phyloP scores from a whole-genome alignment of 2,113 vertebrate genomes.

The Halcyon malimbica region DNA sequence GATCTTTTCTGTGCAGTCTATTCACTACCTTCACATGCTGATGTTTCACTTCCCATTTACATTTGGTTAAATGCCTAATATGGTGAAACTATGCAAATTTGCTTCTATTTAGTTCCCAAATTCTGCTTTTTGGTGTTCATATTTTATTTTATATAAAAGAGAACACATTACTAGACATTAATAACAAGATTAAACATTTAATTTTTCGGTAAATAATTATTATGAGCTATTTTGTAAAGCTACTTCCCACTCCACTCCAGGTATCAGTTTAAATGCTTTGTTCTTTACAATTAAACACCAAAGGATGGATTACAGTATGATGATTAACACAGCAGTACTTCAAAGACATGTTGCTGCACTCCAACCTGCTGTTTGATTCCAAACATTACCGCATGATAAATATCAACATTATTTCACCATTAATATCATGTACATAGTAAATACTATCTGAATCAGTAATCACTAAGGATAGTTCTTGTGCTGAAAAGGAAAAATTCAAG shows the following conservation, averaged over 20 bases:
- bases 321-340: neutral
- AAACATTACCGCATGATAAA: neutral
- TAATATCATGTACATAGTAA: neutral
- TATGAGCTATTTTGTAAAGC: neutral
- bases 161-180: neutral
- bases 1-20: neutral
- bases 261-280: neutral
- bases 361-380: neutral
- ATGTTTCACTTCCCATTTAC: constrained; percentile 2
- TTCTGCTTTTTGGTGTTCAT: neutral
- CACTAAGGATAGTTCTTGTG: neutral
- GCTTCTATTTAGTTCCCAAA: neutral
- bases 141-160: neutral
- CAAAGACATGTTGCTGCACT: neutral
- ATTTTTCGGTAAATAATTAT: neutral
- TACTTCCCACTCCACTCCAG: neutral
- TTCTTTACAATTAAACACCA: neutral
- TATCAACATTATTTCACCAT: neutral
- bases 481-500: neutral
- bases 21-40: neutral
- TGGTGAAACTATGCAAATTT: neutral
- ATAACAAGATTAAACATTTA: neutral
- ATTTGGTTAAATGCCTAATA: neutral
- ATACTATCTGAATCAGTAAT: neutral
- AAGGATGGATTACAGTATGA: neutral